Percentiles rank a stretch among this genome's conserved stretches.
Evolutionary conservation across 2,113 vertebrate species (phyloP).

Genomic region (Sinosuthora webbiana): DNA sequence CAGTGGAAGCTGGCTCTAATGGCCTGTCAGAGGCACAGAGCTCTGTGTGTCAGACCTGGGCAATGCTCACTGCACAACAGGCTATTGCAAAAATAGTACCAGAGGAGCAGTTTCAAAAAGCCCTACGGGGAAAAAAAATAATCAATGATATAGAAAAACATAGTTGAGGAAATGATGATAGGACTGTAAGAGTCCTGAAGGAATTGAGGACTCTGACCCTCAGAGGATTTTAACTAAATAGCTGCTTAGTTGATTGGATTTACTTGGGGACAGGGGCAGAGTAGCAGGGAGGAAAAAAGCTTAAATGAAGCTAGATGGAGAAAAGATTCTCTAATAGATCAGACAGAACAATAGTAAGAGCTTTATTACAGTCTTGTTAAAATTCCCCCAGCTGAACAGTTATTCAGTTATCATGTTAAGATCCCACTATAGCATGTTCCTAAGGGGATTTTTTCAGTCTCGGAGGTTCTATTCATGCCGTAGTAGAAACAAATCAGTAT

Average conservation of each 20-base stretch:
- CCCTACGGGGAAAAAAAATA: background rate
- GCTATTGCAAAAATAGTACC: background rate
- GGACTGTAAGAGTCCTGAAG: conserved; percentile 57
- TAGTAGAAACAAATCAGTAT: background rate
- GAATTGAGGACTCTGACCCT: conserved; percentile 65
- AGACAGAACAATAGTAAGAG: conserved; percentile 33
- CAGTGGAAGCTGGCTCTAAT: background rate
- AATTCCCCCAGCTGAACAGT: conserved; percentile 39
- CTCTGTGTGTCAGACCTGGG: background rate
- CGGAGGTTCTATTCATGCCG: background rate
- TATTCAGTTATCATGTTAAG: conserved; percentile 27
- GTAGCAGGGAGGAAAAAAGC: conserved; percentile 15
- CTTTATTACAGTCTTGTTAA: conserved; percentile 59
- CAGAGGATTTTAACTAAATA: conserved; percentile 71
- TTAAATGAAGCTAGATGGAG: conserved; percentile 65
- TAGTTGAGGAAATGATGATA: conserved; percentile 52
- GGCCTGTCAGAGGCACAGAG: conserved; percentile 7
- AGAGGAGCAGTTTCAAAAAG: conserved; percentile 58
- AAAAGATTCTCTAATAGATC: conserved; percentile 48
- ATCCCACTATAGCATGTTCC: background rate
- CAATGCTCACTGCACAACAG: background rate
- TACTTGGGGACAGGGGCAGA: conserved; percentile 17
- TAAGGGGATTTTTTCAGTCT: background rate
- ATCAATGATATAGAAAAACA: conserved; percentile 59
- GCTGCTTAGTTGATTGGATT: conserved; percentile 77